Evolutionary conservation across 23 tunicate species (phyloP).

Genomic region (Ascidia mentula): DNA sequence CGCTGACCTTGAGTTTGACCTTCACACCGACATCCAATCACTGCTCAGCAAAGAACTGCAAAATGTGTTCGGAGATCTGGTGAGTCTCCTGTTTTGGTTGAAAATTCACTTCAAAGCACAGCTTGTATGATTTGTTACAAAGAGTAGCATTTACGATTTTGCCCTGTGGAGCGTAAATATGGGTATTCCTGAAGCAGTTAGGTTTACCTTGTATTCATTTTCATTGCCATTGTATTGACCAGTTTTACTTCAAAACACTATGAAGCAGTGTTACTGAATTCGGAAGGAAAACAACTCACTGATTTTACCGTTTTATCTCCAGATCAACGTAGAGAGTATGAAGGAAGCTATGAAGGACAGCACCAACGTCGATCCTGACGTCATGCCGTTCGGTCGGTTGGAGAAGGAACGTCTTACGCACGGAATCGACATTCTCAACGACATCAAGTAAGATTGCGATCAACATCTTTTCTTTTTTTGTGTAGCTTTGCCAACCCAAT

Average conservation of each 20-base stretch:
- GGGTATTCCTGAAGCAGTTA: no score
- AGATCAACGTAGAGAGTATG: slow-evolving; percentile 92
- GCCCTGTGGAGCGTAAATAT: no score
- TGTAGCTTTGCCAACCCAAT: background rate
- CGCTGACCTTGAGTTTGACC: slow-evolving; percentile 96
- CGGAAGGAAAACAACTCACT: no score
- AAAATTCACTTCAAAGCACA: no score
- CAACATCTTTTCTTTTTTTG: background rate
- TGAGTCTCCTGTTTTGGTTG: slow-evolving; percentile 18
- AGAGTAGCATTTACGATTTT: no score
- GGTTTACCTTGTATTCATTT: no score
- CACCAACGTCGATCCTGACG: slow-evolving; percentile 91
- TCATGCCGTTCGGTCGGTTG: slow-evolving; percentile 94
- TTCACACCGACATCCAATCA: slow-evolving; percentile 77
- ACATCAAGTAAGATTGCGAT: slow-evolving; percentile 62
- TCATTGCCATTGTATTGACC: no score
- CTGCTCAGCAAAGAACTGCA: slow-evolving; percentile 57
- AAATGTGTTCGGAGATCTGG: slow-evolving; percentile 71
- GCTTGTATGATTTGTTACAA: no score
- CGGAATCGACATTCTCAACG: slow-evolving; percentile 72
- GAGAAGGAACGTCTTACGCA: slow-evolving; percentile 62
- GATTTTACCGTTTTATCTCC: no score
- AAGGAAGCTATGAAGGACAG: slow-evolving; percentile 90
- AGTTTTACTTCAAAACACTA: no score
- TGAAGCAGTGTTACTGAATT: no score